Percentiles rank a stretch among this genome's conserved stretches.
Conservation (phyloP, 2,888 invertebrate genomes). For the Acronicta psi region DNA sequence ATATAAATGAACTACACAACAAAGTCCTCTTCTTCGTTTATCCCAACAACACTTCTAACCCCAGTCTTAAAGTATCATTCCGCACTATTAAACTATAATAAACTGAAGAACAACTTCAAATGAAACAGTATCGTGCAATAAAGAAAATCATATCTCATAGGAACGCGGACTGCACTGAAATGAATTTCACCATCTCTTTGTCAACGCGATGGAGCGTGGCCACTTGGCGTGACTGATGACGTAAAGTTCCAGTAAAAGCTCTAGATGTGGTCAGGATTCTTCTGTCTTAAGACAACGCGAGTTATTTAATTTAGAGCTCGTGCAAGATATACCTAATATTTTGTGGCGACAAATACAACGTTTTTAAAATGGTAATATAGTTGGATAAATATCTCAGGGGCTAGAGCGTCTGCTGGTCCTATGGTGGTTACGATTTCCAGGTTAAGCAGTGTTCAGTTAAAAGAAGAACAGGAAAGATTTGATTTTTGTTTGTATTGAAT, state of each 20-base stretch:
- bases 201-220: constrained; percentile 51
- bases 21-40: constrained; percentile 10
- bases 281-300: constrained; percentile 19
- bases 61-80: constrained; percentile 49
- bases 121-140: constrained; percentile 59
- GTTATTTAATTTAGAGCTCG: constrained; percentile 22
- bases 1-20: constrained; percentile 1
- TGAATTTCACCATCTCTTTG: constrained; percentile 59
- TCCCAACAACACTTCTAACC: constrained; percentile 28
- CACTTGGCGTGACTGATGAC: constrained; percentile 63
- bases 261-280: constrained; percentile 16
- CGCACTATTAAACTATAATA: constrained; percentile 57
- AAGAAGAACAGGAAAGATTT: too few relatives aligned
- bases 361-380: too few relatives aligned
- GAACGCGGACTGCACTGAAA: constrained; percentile 52
- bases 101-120: constrained; percentile 57
- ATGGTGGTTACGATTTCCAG: too few relatives aligned
- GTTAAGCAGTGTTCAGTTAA: too few relatives aligned
- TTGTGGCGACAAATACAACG: too few relatives aligned
- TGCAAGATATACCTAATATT: too few relatives aligned
- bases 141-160: constrained; percentile 62
- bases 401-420: too few relatives aligned
- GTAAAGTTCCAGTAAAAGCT: constrained; percentile 28
- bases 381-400: not conserved
- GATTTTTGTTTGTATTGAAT: too few relatives aligned